phyloP scores from a whole-genome alignment of 2,113 vertebrate genomes.

The Sylvia atricapilla region DNA sequence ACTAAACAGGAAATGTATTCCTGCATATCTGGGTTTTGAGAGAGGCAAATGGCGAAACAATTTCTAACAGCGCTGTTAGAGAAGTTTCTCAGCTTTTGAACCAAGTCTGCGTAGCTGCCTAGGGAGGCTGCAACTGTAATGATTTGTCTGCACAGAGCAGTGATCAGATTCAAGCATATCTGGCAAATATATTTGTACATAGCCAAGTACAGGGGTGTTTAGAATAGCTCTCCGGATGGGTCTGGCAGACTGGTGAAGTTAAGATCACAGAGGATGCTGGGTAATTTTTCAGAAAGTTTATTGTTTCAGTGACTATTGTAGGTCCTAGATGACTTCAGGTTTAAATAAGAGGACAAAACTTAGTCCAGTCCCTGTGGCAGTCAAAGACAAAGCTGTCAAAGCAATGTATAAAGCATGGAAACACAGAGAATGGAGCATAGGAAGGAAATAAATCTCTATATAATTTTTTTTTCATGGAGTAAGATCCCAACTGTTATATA shows the following conservation, averaged over 20 bases:
- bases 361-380: background rate
- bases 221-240: background rate
- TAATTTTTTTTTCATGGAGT: background rate
- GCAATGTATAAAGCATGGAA: background rate
- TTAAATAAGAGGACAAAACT: background rate
- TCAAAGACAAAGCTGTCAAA: background rate
- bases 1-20: background rate
- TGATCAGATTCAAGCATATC: accelerated
- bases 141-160: background rate
- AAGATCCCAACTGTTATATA: background rate
- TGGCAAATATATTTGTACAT: background rate
- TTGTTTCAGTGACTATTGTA: background rate
- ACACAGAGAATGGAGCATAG: background rate
- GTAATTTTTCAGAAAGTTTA: background rate
- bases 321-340: background rate
- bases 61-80: background rate
- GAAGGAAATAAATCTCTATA: background rate
- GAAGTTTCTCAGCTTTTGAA: background rate
- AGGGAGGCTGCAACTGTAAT: background rate
- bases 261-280: background rate
- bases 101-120: accelerated
- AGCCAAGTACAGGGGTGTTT: background rate
- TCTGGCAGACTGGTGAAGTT: background rate
- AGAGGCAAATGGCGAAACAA: background rate
- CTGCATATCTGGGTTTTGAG: background rate